These are phyloP conservation scores for Sebastes glaucus DNA, from an alignment of 2,797 vertebrate genomes.

Conservation along the genomic window DNA sequence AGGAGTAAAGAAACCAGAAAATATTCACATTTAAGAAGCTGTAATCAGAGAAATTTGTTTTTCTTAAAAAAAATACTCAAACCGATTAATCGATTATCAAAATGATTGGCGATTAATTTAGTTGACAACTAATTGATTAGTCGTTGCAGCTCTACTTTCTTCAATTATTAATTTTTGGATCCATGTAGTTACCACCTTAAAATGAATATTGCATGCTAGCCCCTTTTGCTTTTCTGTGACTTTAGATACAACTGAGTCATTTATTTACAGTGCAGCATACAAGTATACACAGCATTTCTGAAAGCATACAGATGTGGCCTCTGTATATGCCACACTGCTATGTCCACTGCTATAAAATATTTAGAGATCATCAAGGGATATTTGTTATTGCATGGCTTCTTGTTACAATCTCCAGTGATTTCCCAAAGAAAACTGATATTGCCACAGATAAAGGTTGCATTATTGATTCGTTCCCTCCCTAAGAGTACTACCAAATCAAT, in stretches of 20 bases:
- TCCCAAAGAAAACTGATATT: conserved; percentile 40
- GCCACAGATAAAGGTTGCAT: conserved; percentile 42
- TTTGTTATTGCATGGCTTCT: conserved; percentile 24
- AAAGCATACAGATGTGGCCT: not conserved
- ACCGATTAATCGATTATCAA: too few species aligned
- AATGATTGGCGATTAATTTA: too few species aligned
- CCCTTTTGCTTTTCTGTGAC: too few species aligned
- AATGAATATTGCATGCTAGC: too few species aligned
- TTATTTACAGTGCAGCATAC: not conserved
- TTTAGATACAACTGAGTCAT: not conserved
- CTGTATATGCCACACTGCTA: not conserved
- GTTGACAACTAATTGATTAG: too few species aligned
- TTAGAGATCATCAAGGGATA: not conserved
- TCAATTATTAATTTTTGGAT: too few species aligned
- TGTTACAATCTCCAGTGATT: conserved; percentile 45
- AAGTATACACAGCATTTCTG: not conserved
- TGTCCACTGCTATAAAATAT: not conserved
- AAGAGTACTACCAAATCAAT: conserved; percentile 61
- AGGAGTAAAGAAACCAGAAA: too few species aligned
- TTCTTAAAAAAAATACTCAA: too few species aligned
- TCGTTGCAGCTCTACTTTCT: too few species aligned
- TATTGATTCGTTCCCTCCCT: conserved; percentile 59
- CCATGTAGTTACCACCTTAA: too few species aligned
- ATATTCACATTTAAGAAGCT: too few species aligned
- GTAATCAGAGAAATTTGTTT: too few species aligned